phyloP scores from a whole-genome alignment of 2,113 vertebrate species.

The Pelecanoides urinatrix region DNA sequence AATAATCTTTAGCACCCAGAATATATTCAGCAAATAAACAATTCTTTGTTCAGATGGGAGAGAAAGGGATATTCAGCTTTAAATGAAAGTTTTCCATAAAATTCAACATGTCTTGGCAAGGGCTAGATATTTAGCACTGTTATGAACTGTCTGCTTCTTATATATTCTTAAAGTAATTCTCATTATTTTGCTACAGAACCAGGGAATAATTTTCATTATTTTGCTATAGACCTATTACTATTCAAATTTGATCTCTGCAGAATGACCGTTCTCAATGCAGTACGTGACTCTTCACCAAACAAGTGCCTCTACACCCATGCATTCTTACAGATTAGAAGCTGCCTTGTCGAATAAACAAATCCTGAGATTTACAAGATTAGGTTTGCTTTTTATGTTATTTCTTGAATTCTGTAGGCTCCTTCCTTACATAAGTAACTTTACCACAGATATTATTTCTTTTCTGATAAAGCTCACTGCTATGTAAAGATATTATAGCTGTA shows the following conservation, averaged over 20 bases:
- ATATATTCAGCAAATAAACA: neutral
- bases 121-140: neutral
- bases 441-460: neutral
- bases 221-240: neutral
- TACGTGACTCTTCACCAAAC: fast-evolving
- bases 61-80: neutral
- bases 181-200: neutral
- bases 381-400: neutral
- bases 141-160: neutral
- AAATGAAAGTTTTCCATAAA: neutral
- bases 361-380: neutral
- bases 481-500: neutral
- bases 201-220: neutral
- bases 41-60: neutral
- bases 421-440: neutral
- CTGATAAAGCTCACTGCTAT: neutral
- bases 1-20: neutral
- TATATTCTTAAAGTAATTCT: neutral
- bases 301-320: neutral
- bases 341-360: neutral
- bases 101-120: neutral
- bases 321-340: neutral
- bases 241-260: neutral
- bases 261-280: neutral
- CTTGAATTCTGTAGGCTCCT: neutral